Evolutionary conservation across 1,140 invertebrate species (phyloP), one percentile per base, ranked within the genome.

Genomic region (Drosophila punjabiensis): DNA sequence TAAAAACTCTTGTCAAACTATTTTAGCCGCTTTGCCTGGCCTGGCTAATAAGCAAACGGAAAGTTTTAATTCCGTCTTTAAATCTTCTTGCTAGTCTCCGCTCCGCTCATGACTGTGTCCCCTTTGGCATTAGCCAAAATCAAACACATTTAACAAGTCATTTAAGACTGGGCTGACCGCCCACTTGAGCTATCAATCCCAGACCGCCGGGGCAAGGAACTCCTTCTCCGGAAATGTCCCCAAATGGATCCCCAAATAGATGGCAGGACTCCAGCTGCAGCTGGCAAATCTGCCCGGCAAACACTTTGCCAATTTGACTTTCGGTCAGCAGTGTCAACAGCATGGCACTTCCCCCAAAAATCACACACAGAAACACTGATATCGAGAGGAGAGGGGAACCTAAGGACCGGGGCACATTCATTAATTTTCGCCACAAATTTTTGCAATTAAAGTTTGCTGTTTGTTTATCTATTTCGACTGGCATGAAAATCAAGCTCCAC

Each of bases 401-500:
- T 41, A 63, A 48, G 52, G 24, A 53, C 43, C 24, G 77, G 75
- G 75, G 58, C 68, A 80, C 68, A 76, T 89, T 89, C 86, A 91
- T 89, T 89, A 90, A 89, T 90, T 86, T 90, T 81, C 69, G 65
- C 86, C 86, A 89, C 86, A 89, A 89, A 89, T 89, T 89, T 89
- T 90, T 90, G 86, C 86, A 89, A 89, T 89, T 89, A 89, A 89
- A 89, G 86, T 89, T 89, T 86, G 68, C 79, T 91, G 86, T 91
- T 89, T 90, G 86, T 91, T 89, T 90, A 89, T 89, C 86, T 86
- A 71, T 86, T 85, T 82, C 83, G 61, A 66, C 64, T 71, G 67
- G 52, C 83, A 82, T 79, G 79, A 87, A 83, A 87, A 88, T 88
- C 83, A 87, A 87, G 84, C 76, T 76, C 67, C 68, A 74, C 79